Base-by-base conservation (phyloP, 2,888 invertebrate genomes). In the Agrochola lota region DNA sequence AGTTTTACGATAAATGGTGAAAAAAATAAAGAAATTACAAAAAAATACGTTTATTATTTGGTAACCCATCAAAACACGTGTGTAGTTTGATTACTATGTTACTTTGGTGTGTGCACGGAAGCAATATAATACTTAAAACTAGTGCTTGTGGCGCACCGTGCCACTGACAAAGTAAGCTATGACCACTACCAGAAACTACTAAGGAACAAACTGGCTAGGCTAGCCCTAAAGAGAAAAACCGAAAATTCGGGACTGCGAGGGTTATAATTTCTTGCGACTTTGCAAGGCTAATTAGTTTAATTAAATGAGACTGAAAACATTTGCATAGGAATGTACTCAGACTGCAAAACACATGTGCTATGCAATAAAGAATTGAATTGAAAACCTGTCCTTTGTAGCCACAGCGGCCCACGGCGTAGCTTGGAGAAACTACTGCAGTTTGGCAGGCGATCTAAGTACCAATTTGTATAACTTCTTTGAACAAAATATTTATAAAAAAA, bases 1-100 rank as follows among this genome's bases (percentile, higher is more conserved):
- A 95, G 96, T 96, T 96, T 96, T 96, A 96, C 95, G 96, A 96
- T 96, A 96, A 96, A 96, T 96, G 96, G 96, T 96, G 95, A 96
- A 96, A 95, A n/a, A 95, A 96, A 95, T 96, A 96, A 96, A 96
- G 94, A 96, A 96, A 96, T 94, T 95, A 95, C 94, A 95, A 96
- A 96, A 49, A 94, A 84, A 20, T 0, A 77, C 5, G 78, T 85
- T 84, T 75, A 15, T 75, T 67, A 76, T 78, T 83, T 77, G 15
- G 15, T 40, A 52, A 55, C 30, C 77, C n/a, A 40, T n/a, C 23
- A 30, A 49, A 57, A 35, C 5, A n/a, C n/a, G 59, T 26, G 26
- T 20, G 17, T 49, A 46, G 6, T 64, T 9, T 8, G 2, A 71
- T 9, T 17, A 26, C 9, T 26, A 26, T 43, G 35, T 57, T 70